Percentiles rank a stretch among this genome's conserved stretches.
These are phyloP conservation scores for Tylochromis polylepis DNA, from an alignment of 2,113 vertebrate species.

Conservation along the genomic window DNA sequence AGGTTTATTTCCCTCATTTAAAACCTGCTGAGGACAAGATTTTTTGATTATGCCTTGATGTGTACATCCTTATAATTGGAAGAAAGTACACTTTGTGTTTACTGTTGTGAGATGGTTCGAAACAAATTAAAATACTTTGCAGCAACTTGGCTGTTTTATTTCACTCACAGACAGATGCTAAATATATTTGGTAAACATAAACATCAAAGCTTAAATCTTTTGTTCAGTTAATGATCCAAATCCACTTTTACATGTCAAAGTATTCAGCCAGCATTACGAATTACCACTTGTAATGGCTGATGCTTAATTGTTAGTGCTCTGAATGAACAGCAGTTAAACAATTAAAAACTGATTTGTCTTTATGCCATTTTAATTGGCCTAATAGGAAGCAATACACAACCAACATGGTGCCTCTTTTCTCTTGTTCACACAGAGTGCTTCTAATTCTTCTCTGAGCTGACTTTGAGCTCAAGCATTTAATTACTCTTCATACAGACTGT, in stretches of 20 bases:
- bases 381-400: constrained; percentile 22
- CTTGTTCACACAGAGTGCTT: not conserved
- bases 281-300: not conserved
- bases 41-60: not conserved
- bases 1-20: not conserved
- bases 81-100: not conserved
- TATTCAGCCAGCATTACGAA: not conserved
- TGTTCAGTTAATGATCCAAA: not conserved
- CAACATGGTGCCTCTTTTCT: constrained; percentile 15
- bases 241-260: not conserved
- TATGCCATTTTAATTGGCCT: constrained; percentile 43
- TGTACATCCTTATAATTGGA: not conserved
- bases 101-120: not conserved
- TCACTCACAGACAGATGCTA: not conserved
- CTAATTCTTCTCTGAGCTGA: constrained; percentile 28
- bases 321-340: constrained; percentile 37
- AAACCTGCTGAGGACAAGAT: not conserved
- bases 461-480: constrained; percentile 51
- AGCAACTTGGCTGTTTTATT: not conserved
- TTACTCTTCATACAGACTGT: constrained; percentile 15
- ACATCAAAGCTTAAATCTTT: not conserved
- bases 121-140: not conserved
- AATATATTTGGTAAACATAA: not conserved
- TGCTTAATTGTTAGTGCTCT: constrained; percentile 8
- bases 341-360: constrained; percentile 51